These are phyloP conservation scores for Apodemia zela DNA, from an alignment of 2,888 invertebrate genomes.

Conservation along the genomic window DNA sequence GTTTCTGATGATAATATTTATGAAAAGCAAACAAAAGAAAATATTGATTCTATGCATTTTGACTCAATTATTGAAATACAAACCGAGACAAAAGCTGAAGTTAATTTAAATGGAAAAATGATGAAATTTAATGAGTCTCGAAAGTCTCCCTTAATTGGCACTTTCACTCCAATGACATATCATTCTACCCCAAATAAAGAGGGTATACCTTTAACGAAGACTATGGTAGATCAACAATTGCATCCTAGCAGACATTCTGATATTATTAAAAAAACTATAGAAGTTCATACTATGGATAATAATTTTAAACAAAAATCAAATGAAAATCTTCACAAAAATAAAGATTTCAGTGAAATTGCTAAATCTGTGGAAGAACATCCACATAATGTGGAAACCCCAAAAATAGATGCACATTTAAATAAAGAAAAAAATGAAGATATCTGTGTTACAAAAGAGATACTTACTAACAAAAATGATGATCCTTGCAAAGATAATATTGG, in stretches of 20 bases:
- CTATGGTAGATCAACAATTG: slow-evolving; percentile 68
- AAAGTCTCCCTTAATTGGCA: slow-evolving; percentile 65
- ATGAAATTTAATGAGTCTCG: slow-evolving; percentile 64
- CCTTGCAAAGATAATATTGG: slow-evolving; percentile 24
- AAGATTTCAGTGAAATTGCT: slow-evolving; percentile 28
- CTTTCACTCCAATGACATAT: slow-evolving; percentile 65
- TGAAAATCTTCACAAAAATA: slow-evolving; percentile 38
- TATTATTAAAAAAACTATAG: slow-evolving; percentile 69
- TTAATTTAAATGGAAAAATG: slow-evolving; percentile 60
- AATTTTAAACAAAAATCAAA: slow-evolving; percentile 42
- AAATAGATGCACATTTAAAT: slow-evolving; percentile 24
- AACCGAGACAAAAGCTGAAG: slow-evolving; percentile 51
- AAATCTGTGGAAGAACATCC: slow-evolving; percentile 19
- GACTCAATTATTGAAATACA: slow-evolving; percentile 43
- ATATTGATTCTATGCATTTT: slow-evolving; percentile 33
- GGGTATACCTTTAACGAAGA: slow-evolving; percentile 68
- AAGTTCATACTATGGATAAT: slow-evolving; percentile 63
- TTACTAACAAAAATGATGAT: slow-evolving; percentile 18
- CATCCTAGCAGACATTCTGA: slow-evolving; percentile 69
- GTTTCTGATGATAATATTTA: slow-evolving; percentile 22
- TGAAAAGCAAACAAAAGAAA: slow-evolving; percentile 39
- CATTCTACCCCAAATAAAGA: slow-evolving; percentile 74
- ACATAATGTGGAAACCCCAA: slow-evolving; percentile 17
- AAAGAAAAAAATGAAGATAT: slow-evolving; percentile 17
- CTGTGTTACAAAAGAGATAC: slow-evolving; percentile 20